Evolutionary conservation across 2,888 invertebrate genomes (phyloP).

Genomic region (Ophraella communa): DNA sequence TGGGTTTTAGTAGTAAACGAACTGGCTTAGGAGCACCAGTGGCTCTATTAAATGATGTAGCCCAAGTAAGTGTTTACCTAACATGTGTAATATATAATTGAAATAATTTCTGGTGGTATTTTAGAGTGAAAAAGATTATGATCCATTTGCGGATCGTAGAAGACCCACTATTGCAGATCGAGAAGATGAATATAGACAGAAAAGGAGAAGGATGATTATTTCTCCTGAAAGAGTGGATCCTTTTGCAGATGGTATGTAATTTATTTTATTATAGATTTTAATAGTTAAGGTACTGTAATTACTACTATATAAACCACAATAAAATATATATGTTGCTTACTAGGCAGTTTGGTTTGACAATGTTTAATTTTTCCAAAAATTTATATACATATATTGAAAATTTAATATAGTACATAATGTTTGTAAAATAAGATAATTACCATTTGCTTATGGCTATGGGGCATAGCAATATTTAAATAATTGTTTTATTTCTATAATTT

Average conservation of each 20-base stretch:
- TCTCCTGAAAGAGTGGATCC: slow-evolving; percentile 97
- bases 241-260: slow-evolving; percentile 91
- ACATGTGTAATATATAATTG: no score
- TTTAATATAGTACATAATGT: no score
- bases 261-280: not conserved
- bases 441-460: no score
- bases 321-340: not conserved
- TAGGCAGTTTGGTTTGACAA: not conserved
- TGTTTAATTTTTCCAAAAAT: not conserved
- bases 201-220: slow-evolving; percentile 88
- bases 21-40: slow-evolving; percentile 82
- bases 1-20: slow-evolving; percentile 75
- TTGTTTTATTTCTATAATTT: no score
- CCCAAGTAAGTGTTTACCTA: slow-evolving; percentile 71
- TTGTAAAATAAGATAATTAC: no score
- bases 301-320: not conserved
- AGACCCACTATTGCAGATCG: slow-evolving; percentile 93
- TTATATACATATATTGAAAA: no score
- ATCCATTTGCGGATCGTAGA: slow-evolving; percentile 92
- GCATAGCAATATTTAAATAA: no score
- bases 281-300: not conserved
- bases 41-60: slow-evolving; percentile 87
- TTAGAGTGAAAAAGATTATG: slow-evolving; percentile 89
- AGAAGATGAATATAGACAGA: slow-evolving; percentile 95
- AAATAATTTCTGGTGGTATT: no score